Percentiles rank a stretch among this genome's conserved stretches.
Conservation (phyloP, 1,140 invertebrate genomes). For the Heliconius congener region DNA sequence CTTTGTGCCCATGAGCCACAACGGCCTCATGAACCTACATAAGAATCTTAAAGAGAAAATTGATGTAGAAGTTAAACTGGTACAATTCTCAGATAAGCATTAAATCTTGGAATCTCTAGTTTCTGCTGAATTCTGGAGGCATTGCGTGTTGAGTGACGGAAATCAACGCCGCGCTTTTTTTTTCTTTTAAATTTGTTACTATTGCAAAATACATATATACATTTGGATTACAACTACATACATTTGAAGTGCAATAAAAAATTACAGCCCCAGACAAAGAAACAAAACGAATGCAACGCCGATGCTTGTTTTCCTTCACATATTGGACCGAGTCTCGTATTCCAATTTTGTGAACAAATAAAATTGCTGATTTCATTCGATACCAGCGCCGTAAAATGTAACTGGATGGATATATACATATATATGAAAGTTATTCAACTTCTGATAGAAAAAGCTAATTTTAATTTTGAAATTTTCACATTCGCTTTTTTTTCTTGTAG, state of each 20-base stretch:
- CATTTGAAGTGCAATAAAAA: not conserved
- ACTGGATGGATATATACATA: not conserved
- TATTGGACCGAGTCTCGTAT: constrained; percentile 34
- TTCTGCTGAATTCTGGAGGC: too few relatives aligned
- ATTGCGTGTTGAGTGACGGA: too few relatives aligned
- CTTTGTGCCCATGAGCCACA: too few relatives aligned
- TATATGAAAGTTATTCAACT: not conserved
- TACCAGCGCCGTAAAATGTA: constrained; percentile 31
- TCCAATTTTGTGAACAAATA: constrained; percentile 39
- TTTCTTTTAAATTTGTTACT: too few relatives aligned
- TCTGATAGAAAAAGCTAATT: not conserved
- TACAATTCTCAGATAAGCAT: too few relatives aligned
- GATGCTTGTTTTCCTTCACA: constrained; percentile 30
- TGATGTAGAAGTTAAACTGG: too few relatives aligned
- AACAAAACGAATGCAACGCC: constrained; percentile 25
- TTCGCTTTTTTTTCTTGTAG: not conserved
- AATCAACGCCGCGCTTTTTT: too few relatives aligned
- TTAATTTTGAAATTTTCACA: too few relatives aligned
- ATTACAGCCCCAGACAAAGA: constrained; percentile 15
- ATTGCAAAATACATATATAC: not conserved
- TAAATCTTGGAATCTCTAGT: too few relatives aligned
- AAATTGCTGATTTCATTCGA: constrained; percentile 37
- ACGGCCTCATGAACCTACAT: too few relatives aligned
- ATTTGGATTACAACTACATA: not conserved
- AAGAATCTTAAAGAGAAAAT: too few relatives aligned